Conservation (phyloP, 2,888 invertebrate species). For the Hypena proboscidalis region DNA sequence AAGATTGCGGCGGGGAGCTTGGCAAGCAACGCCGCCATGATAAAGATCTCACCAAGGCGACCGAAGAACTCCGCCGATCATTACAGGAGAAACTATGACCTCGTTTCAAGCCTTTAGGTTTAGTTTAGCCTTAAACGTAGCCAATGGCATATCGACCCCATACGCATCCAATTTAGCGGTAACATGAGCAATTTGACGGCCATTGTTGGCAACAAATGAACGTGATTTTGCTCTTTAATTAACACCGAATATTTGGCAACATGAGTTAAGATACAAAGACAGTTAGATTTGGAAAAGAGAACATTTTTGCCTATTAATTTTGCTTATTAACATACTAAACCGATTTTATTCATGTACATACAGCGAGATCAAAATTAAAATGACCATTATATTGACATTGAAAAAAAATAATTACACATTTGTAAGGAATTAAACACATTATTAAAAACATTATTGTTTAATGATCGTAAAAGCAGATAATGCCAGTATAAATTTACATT, state of each 20-base stretch:
- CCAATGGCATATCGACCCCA: conserved; percentile 44
- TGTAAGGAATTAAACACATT: no score
- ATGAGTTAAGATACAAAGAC: conserved; percentile 30
- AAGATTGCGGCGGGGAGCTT: conserved; percentile 84
- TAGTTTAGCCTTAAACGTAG: conserved; percentile 53
- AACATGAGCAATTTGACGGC: conserved; percentile 48
- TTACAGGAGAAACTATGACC: conserved; percentile 91
- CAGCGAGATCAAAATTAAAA: no score
- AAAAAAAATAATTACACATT: no score
- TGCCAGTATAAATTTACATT: conserved; percentile 33
- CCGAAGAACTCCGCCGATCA: conserved; percentile 90
- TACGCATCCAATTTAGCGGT: conserved; percentile 44
- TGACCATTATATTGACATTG: no score
- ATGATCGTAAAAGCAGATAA: no score
- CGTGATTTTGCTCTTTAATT: conserved; percentile 52
- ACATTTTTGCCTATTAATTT: no score
- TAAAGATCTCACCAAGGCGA: conserved; percentile 88
- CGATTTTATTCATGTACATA: no score
- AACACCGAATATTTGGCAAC: conserved; percentile 37
- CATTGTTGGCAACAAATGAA: conserved; percentile 49
- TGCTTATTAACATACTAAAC: no score
- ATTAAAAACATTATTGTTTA: no score
- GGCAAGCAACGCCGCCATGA: conserved; percentile 79
- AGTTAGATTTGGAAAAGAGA: no score
- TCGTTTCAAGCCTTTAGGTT: conserved; percentile 39